These are phyloP conservation scores for Fregata magnificens DNA, from an alignment of 2,113 vertebrate species.

Conservation along the genomic window DNA sequence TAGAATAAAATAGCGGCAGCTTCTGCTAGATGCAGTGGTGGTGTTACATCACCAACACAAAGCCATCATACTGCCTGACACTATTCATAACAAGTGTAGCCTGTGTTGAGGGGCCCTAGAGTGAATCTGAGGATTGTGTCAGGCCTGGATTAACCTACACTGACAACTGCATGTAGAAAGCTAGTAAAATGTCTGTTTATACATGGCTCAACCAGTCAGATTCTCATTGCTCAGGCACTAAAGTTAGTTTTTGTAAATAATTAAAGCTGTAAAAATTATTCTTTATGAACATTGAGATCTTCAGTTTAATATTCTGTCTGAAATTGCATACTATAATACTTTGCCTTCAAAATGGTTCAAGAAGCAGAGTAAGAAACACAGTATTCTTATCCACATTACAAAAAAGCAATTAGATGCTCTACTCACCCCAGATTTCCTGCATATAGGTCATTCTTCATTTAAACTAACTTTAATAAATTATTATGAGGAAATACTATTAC, in stretches of 20 bases:
- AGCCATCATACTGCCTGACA: conserved; percentile 1
- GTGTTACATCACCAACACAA: neutral
- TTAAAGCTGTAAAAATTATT: neutral
- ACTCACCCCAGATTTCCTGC: neutral
- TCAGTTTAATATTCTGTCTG: neutral
- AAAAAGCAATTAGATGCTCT: neutral
- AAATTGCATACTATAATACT: neutral
- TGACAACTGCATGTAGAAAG: neutral
- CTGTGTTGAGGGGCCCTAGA: neutral
- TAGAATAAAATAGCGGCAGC: neutral
- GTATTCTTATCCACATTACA: neutral
- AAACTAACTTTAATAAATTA: conserved; percentile 21
- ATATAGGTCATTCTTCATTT: neutral
- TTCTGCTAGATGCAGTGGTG: neutral
- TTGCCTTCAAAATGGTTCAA: neutral
- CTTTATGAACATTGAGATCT: neutral
- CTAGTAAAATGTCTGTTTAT: neutral
- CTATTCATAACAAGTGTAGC: neutral
- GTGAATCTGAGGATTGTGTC: neutral
- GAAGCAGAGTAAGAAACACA: neutral
- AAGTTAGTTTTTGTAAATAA: neutral
- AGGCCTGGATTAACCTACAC: conserved; percentile 2
- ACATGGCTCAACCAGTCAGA: neutral
- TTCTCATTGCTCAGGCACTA: neutral
- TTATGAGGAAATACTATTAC: neutral